Conservation (phyloP, 2,113 vertebrate genomes). For the Herpailurus yagouaroundi region DNA sequence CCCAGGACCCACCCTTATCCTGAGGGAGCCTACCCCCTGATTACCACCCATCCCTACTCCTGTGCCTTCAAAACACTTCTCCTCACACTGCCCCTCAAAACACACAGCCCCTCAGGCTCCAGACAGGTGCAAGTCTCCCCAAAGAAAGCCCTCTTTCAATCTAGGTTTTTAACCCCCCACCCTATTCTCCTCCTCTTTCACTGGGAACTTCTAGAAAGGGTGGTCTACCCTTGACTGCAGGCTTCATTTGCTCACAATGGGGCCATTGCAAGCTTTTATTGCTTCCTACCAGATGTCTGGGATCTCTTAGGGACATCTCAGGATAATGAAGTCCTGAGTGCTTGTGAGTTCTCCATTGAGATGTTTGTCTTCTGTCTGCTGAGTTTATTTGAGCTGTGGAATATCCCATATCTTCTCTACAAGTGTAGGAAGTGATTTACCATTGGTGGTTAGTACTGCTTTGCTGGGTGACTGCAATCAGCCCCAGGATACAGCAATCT, state of each 20-base stretch:
- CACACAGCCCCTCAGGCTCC: neutral
- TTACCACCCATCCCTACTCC: too few relatives aligned
- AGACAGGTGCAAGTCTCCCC: neutral
- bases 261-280: neutral
- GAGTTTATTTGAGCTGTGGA: neutral
- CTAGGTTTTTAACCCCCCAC: neutral
- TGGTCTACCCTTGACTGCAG: neutral
- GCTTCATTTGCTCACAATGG: slow-evolving; percentile 38
- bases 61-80: neutral
- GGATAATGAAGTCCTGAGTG: slow-evolving; percentile 10
- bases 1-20: neutral
- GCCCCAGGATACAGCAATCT: neutral
- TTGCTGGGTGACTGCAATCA: neutral
- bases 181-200: neutral
- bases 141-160: neutral
- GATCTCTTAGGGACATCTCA: neutral
- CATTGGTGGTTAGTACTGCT: neutral
- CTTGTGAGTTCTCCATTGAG: neutral
- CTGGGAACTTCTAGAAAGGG: neutral
- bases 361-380: neutral
- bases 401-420: neutral
- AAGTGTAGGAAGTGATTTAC: neutral
- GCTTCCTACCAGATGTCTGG: neutral
- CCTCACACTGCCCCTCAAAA: neutral
- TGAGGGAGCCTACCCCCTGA: neutral